A percentile compares a stretch with the other conserved stretches of the same genome.
These are phyloP conservation scores for Neotragus moschatus DNA, from an alignment of 2,113 vertebrate genomes.

Conservation along the genomic window DNA sequence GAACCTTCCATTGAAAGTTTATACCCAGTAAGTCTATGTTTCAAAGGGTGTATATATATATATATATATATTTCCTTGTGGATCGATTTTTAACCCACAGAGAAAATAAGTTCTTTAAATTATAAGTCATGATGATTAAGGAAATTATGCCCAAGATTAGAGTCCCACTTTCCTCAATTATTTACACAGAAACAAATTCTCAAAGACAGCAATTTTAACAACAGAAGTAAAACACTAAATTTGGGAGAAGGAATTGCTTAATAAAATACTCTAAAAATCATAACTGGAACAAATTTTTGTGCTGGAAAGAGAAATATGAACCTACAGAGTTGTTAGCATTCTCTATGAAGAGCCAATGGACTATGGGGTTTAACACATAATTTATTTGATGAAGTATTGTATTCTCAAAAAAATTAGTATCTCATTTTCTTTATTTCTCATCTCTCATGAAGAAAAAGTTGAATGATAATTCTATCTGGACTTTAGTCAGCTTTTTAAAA, in stretches of 20 bases:
- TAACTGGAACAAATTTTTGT: conserved; percentile 72
- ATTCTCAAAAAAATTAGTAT: conserved; percentile 54
- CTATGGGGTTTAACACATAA: conserved; percentile 65
- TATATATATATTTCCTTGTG: background rate
- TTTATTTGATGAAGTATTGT: conserved; percentile 78
- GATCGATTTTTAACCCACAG: background rate
- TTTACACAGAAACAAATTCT: conserved; percentile 24
- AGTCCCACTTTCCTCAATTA: background rate
- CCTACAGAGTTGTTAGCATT: conserved; percentile 60
- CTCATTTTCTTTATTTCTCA: conserved; percentile 46
- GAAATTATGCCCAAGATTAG: background rate
- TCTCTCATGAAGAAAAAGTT: conserved; percentile 20
- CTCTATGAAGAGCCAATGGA: conserved; percentile 48
- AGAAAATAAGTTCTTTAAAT: background rate
- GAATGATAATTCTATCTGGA: background rate
- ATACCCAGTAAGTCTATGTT: background rate
- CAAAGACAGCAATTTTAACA: conserved; percentile 59
- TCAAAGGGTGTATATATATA: background rate
- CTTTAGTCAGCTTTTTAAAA: background rate
- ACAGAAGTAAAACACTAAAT: conserved; percentile 69
- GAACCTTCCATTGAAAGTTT: background rate
- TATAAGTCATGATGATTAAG: background rate
- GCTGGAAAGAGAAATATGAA: conserved; percentile 50
- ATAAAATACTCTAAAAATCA: conserved; percentile 74
- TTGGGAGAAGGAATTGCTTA: conserved; percentile 33